phyloP scores from a whole-genome alignment of 2,888 invertebrate species.

The Microplitis manilae region DNA sequence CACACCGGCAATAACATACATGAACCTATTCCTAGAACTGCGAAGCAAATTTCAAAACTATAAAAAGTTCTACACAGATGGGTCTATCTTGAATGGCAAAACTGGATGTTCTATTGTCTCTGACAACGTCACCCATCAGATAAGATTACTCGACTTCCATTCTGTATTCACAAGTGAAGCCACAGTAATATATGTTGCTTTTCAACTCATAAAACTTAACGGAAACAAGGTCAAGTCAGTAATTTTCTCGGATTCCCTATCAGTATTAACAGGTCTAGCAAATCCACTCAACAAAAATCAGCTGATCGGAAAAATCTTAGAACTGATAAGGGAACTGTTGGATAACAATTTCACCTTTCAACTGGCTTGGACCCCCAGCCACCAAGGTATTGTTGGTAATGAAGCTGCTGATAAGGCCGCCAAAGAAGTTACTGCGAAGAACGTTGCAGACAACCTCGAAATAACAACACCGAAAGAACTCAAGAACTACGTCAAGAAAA shows the following conservation, averaged over 20 bases:
- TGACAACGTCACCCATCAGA: too few relatives aligned
- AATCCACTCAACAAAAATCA: background rate
- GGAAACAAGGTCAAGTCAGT: too few relatives aligned
- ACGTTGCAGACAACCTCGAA: background rate
- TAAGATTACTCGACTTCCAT: too few relatives aligned
- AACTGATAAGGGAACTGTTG: background rate
- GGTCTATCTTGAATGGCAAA: too few relatives aligned
- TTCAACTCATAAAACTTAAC: background rate
- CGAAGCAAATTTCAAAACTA: too few relatives aligned
- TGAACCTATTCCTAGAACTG: too few relatives aligned
- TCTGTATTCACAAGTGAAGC: constrained; percentile 12
- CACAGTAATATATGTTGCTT: background rate
- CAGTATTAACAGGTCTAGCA: background rate
- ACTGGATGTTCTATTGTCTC: too few relatives aligned
- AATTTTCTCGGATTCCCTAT: background rate
- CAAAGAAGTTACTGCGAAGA: background rate
- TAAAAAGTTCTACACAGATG: too few relatives aligned
- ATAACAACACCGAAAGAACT: background rate
- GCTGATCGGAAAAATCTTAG: background rate
- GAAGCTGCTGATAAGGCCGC: background rate
- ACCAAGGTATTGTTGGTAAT: background rate
- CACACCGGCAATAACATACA: too few relatives aligned
- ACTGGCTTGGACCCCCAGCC: background rate
- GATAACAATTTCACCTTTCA: background rate
- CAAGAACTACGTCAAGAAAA: background rate